Evolutionary conservation across 2,888 invertebrate species (phyloP), one percentile per base, ranked within the genome.

Genomic region (Tuberolachnus salignus): DNA sequence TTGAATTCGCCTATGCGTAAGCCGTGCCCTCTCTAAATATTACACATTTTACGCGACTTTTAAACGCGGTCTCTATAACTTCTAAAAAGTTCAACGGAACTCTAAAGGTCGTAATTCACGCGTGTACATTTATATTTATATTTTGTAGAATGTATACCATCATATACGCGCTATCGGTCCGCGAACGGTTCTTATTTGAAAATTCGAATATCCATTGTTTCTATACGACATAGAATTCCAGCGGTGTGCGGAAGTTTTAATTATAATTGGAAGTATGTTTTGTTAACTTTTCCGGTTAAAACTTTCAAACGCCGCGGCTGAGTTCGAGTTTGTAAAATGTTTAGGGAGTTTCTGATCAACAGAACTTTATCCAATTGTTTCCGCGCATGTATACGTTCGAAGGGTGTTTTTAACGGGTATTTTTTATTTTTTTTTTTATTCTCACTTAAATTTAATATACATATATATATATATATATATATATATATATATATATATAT

Each of bases 331-430:
- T 72, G 6, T 34, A 55, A 69, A 78, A 57, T 69, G 59, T 67
- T 69, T 51, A 34, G 34, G 59, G 57, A 78, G 66, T 67, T 67
- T 59, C 21, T 59, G 73, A 69, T 78, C 67, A 69, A 49, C 67
- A 69, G 49, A 78, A 78, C 78, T 78, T 78, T 34, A 34, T 69
- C 67, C 78, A 59, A 69, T 78, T 78, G 78, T 78, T 78, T 78
- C 59, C 57, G 69, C 34, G 34, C 34, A 6, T 34, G 34, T 51
- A 78, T 67, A 59, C 59, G 34, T 51, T 69, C 49, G n/a, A 19
- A 69, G 59, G 67, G 78, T 78, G 78, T 78, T 69, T 78, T 78
- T 78, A 78, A 78, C 78, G 78, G 78, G 78, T 69, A 49, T 59
- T 59, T n/a, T n/a, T n/a, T 34, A 34, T 34, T 34, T 78, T 59